These are phyloP conservation scores for Trematomus loennbergii DNA, from an alignment of 2,113 vertebrate species.

Conservation along the genomic window DNA sequence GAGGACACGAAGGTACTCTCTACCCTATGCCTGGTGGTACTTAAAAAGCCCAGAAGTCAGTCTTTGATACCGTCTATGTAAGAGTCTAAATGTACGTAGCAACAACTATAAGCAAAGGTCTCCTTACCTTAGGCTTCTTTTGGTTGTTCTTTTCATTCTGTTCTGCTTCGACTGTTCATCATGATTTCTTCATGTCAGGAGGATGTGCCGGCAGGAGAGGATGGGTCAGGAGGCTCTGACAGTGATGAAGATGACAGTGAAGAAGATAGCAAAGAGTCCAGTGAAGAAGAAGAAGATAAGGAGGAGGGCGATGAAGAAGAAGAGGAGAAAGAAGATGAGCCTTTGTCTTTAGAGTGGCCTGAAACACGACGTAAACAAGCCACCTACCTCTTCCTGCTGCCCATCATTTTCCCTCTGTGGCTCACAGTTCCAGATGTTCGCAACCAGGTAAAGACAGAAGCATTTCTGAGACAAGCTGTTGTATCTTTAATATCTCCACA, in stretches of 20 bases:
- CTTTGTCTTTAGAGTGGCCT: constrained; percentile 94
- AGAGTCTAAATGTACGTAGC: constrained; percentile 38
- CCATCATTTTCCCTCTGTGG: constrained; percentile 96
- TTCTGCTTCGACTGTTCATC: constrained; percentile 4
- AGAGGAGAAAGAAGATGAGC: constrained; percentile 87
- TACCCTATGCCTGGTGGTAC: constrained; percentile 46
- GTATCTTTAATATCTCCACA: not conserved
- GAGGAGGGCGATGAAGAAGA: constrained; percentile 63
- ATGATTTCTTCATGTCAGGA: constrained; percentile 51
- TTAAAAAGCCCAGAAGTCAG: constrained; percentile 71
- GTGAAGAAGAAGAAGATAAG: constrained; percentile 60
- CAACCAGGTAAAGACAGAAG: constrained; percentile 84
- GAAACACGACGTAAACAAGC: constrained; percentile 89
- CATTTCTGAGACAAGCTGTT: not conserved
- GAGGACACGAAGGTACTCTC: constrained; percentile 74
- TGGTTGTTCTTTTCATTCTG: constrained; percentile 4
- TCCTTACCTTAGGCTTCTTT: not conserved
- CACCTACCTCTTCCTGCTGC: constrained; percentile 92
- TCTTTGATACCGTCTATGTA: constrained; percentile 75
- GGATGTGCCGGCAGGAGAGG: constrained; percentile 61
- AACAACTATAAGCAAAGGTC: not conserved
- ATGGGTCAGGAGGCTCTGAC: constrained; percentile 58
- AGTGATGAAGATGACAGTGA: constrained; percentile 59
- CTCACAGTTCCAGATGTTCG: constrained; percentile 94
- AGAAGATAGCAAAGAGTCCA: constrained; percentile 70